Evolutionary conservation across 2,797 vertebrate species (phyloP).

Genomic region (Tenualosa thibaudeaui): DNA sequence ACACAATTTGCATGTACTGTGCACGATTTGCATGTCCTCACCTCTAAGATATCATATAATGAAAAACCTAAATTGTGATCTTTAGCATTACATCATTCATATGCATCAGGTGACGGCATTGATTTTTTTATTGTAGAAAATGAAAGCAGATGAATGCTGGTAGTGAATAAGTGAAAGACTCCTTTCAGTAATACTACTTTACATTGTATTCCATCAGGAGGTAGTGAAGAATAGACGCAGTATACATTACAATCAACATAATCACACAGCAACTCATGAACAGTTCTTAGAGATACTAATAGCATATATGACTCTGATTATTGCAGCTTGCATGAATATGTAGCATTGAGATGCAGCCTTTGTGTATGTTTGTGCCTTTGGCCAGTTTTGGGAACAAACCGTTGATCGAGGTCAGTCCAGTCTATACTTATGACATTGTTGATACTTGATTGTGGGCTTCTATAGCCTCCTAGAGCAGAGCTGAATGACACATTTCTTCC

Average conservation of each 20-base stretch:
- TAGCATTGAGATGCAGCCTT: neutral
- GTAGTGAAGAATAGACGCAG: neutral
- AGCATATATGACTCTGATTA: neutral
- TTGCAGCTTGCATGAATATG: neutral
- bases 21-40: neutral
- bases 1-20: neutral
- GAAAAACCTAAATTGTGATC: neutral
- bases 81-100: neutral
- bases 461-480: neutral
- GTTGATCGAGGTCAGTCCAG: neutral
- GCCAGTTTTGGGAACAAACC: neutral
- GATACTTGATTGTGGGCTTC: neutral
- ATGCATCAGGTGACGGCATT: neutral
- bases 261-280: neutral
- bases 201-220: neutral
- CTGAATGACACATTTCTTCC: neutral
- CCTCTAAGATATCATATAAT: neutral
- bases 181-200: neutral
- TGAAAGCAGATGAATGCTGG: neutral
- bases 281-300: neutral
- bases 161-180: neutral
- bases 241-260: neutral
- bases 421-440: neutral
- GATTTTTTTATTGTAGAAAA: neutral
- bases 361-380: neutral